phyloP scores from a whole-genome alignment of 2,113 vertebrate genomes.

The Arvicanthis niloticus region DNA sequence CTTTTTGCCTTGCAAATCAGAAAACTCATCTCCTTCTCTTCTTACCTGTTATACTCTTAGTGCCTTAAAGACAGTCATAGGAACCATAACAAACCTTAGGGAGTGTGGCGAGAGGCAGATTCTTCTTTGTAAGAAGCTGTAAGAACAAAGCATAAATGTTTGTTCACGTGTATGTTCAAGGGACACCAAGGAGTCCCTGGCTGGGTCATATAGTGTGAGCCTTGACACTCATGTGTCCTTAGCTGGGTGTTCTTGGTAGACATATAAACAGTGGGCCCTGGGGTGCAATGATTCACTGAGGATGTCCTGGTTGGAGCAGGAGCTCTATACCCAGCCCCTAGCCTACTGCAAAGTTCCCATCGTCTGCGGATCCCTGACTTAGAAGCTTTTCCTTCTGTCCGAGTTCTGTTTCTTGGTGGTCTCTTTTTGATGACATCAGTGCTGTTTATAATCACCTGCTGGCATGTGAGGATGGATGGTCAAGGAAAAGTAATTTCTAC shows the following conservation, averaged over 20 bases:
- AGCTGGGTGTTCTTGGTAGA: background rate
- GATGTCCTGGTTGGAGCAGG: background rate
- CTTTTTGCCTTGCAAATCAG: background rate
- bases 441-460: background rate
- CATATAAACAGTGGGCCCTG: background rate
- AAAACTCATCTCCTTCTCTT: background rate
- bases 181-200: background rate
- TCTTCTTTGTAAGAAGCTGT: background rate
- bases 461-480: background rate
- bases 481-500: constrained; percentile 58
- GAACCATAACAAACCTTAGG: background rate
- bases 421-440: background rate
- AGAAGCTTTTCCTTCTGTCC: background rate
- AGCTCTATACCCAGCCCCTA: background rate
- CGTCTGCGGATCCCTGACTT: background rate
- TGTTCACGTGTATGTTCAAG: background rate
- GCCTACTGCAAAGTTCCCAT: background rate
- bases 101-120: background rate
- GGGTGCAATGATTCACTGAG: background rate
- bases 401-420: background rate
- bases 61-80: background rate
- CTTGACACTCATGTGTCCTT: background rate
- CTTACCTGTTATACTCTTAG: background rate
- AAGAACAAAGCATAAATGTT: background rate
- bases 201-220: background rate